phyloP scores from a whole-genome alignment of 2,797 vertebrate genomes.

The Channa striata region DNA sequence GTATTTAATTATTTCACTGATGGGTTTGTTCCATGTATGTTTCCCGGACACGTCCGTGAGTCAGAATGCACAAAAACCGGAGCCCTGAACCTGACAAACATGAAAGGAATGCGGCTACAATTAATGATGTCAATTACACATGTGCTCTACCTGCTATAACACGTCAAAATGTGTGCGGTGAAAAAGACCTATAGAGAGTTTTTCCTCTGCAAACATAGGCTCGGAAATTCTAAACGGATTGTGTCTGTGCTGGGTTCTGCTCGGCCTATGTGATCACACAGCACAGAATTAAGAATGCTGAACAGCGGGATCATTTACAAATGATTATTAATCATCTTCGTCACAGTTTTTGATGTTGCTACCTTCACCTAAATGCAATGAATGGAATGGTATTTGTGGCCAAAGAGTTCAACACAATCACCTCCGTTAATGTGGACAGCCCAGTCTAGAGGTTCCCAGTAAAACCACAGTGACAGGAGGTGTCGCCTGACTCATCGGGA shows the following conservation, averaged over 20 bases:
- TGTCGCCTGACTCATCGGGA: too few species aligned
- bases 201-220: neutral
- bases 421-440: neutral
- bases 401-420: neutral
- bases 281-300: neutral
- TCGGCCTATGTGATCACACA: neutral
- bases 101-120: slow-evolving; percentile 45
- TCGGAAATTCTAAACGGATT: neutral
- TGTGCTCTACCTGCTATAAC: slow-evolving; percentile 41
- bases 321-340: neutral
- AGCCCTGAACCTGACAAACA: slow-evolving; percentile 21
- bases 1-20: neutral
- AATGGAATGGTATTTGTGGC: neutral
- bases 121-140: slow-evolving; percentile 50
- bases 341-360: neutral
- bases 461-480: too few species aligned
- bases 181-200: neutral
- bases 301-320: neutral
- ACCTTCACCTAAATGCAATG: neutral
- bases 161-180: slow-evolving; percentile 18
- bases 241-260: neutral
- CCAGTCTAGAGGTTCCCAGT: neutral
- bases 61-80: neutral
- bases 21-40: neutral
- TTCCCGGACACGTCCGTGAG: neutral